Evolutionary conservation across 2,888 invertebrate genomes (phyloP).

Genomic region (Hirudinaria manillensis): DNA sequence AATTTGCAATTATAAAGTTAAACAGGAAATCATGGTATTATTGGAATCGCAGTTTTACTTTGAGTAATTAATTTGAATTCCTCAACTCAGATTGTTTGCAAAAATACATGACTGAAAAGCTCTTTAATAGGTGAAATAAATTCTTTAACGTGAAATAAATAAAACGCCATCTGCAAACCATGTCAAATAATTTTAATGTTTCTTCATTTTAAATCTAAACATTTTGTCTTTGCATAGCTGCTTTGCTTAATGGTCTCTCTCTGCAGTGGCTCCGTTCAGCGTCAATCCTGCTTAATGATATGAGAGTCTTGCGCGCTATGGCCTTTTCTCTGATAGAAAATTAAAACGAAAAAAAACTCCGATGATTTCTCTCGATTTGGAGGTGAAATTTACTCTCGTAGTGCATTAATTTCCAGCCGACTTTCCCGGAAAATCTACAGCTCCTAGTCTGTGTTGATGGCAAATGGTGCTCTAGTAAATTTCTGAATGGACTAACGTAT

Average conservation of each 20-base stretch:
- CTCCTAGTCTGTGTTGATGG: no score
- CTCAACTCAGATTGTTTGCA: background rate
- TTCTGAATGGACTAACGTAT: no score
- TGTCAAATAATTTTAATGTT: no score
- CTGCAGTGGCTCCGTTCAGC: background rate
- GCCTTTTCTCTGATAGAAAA: background rate
- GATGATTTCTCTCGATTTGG: background rate
- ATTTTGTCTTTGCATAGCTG: conserved; percentile 12
- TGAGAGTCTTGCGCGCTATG: background rate
- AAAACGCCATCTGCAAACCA: no score
- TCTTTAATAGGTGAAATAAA: background rate
- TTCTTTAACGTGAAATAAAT: background rate
- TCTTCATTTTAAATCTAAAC: background rate
- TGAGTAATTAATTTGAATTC: background rate
- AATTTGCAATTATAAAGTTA: background rate
- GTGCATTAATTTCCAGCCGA: no score
- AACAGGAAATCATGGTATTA: background rate
- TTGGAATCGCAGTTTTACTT: background rate
- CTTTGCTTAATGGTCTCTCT: conserved; percentile 8
- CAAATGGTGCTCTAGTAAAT: no score
- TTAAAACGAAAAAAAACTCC: background rate
- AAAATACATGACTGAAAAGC: background rate
- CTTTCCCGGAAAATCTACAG: no score
- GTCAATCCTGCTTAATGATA: conserved; percentile 11
- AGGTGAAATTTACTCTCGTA: no score